Evolutionary conservation across 2,888 invertebrate species (phyloP), one percentile per base, ranked within the genome.

Genomic region (Callyntrura sp.): DNA sequence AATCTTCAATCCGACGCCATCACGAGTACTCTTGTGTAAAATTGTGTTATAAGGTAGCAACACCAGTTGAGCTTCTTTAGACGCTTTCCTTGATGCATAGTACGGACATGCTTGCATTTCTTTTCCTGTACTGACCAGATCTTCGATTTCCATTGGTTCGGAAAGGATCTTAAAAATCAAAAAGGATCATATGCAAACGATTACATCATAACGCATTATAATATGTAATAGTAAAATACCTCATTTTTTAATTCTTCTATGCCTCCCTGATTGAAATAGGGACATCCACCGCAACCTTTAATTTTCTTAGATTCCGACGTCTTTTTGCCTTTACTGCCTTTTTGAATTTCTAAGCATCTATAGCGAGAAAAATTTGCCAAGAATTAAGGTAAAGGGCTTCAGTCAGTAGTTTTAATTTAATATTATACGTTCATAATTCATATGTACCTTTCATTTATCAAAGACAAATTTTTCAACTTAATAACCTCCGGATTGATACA

Each of bases 381-480:
- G 45, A 20, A 65, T 23, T 48, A 65, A 17, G 57, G 12, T 35
- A 35, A 51, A 60, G 25, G 14, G 0, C 14, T 14, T n/a, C n/a
- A n/a, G n/a, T n/a, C n/a, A n/a, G n/a, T n/a, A n/a, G n/a, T n/a
- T n/a, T n/a, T n/a, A n/a, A 55, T 20, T 45, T 51, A 28, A 5
- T 62, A 14, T 17, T 17, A 90, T 12, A n/a, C 25, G 28, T 60
- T 20, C 1, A 1, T 60, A 48, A 17, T 9, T 43, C 88, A 91
- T n/a, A 65, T 14, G n/a, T 95, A 96, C 96, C 96, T 96, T 95
- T 99, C 99, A 95, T 99, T 99, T 43, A 99, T 98, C 43, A 98
- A 95, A 92, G 96, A 96, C 23, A 97, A 95, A 94, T 96, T 97
- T 93, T 96, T 96, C 68, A 99, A 94, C 93, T 95, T 96, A 25